Percentiles rank a stretch among this genome's conserved stretches.
Conservation (phyloP, 2,797 vertebrate species). For the Melanotaenia boesemani region DNA sequence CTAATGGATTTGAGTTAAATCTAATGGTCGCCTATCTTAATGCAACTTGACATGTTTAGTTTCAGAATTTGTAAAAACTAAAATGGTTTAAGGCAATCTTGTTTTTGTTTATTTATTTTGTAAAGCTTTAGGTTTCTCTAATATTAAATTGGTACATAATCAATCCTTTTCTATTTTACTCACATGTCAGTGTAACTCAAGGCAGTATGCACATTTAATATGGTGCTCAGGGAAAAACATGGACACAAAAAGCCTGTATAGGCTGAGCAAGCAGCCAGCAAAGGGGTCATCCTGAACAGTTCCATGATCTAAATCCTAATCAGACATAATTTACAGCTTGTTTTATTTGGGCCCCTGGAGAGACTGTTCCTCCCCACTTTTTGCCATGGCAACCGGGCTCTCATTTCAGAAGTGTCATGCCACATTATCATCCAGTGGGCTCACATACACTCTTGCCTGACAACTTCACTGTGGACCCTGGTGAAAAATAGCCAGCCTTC, state of each 20-base stretch:
- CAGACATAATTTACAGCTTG: constrained; percentile 99
- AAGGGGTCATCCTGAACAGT: constrained; percentile 89
- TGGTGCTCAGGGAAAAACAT: constrained; percentile 31
- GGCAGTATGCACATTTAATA: background rate
- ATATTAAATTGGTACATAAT: background rate
- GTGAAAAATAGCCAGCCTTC: constrained; percentile 79
- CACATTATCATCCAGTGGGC: constrained; percentile 97
- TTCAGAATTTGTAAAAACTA: too few relatives aligned
- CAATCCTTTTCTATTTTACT: background rate
- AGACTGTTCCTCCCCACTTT: constrained; percentile 91
- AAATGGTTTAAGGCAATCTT: too few relatives aligned
- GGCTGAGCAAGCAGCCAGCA: constrained; percentile 65
- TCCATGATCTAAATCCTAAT: constrained; percentile 99
- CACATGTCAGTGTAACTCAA: background rate
- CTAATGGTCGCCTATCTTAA: too few relatives aligned
- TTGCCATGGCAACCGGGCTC: constrained; percentile 98
- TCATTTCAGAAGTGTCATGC: constrained; percentile 99
- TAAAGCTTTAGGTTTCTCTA: background rate
- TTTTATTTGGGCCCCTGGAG: constrained; percentile 98
- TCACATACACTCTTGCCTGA: constrained; percentile 93
- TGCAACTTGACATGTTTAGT: too few relatives aligned
- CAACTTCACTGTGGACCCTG: constrained; percentile 92
- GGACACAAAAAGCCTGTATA: constrained; percentile 42
- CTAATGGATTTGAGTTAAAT: too few relatives aligned
- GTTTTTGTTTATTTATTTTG: too few relatives aligned